Conservation (phyloP, 2,113 vertebrate species). For the Bufo gargarizans region DNA sequence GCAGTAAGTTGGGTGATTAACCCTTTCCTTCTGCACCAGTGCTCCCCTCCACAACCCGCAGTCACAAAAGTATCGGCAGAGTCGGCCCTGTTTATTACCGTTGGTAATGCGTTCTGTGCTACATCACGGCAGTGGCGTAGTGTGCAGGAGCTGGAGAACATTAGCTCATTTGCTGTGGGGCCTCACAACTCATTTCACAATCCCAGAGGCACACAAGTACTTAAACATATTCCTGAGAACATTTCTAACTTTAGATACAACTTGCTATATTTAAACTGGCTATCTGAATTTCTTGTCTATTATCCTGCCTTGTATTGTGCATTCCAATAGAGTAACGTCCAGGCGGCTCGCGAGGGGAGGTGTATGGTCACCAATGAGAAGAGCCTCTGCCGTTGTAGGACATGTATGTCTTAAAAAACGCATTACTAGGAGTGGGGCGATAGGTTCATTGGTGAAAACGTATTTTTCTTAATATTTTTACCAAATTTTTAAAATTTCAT, state of each 20-base stretch:
- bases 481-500: no score
- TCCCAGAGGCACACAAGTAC: slow-evolving; percentile 52
- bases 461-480: no score
- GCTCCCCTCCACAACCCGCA: background rate
- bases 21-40: background rate
- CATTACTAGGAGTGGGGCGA: no score
- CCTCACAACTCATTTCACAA: slow-evolving; percentile 37
- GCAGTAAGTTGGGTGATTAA: background rate
- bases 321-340: slow-evolving; percentile 22
- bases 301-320: slow-evolving; percentile 45
- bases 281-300: slow-evolving; percentile 54
- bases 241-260: slow-evolving; percentile 54
- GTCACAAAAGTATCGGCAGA: background rate
- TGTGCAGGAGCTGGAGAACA: slow-evolving; percentile 38
- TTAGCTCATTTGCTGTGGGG: slow-evolving; percentile 43
- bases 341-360: background rate
- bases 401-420: background rate
- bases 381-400: background rate
- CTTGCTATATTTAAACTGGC: slow-evolving; percentile 51
- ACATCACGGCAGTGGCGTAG: slow-evolving; percentile 28
- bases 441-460: no score
- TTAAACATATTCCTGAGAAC: slow-evolving; percentile 55
- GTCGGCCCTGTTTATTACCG: background rate
- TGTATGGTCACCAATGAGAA: background rate
- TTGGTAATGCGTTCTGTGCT: slow-evolving; percentile 13